Evolutionary conservation across 2,113 vertebrate species (phyloP), one percentile per base, ranked within the genome.

Genomic region (Heterocephalus glaber): DNA sequence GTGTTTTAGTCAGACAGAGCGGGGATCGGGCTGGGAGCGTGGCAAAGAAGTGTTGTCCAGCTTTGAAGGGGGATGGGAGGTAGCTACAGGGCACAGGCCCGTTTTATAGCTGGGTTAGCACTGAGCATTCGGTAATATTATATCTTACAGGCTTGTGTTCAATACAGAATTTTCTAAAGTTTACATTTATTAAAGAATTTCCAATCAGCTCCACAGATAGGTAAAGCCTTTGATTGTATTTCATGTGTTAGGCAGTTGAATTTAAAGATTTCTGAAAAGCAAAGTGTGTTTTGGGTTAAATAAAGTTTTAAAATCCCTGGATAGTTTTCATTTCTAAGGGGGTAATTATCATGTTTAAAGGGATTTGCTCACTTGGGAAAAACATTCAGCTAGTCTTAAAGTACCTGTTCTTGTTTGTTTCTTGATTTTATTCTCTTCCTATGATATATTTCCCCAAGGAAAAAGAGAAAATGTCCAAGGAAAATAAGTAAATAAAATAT

Each of bases 341-440:
- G 44, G n/a, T 94, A 87, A 96, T 96, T 95, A 95, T 1, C 17
- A 1, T 83, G 68, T 82, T 96, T 65, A 81, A 49, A 96, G 93
- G 92, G 80, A 92, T 8, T 52, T 65, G 16, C 24, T 96, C 86
- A 28, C 68, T 85, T 93, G 89, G 83, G 83, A 97, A 93, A 93
- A 95, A 96, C 92, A 93, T 94, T 86, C 65, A 74, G 5, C 70
- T 87, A 70, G 63, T 80, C 74, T 90, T 92, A 44, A 87, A 92
- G 30, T 72, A 44, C 58, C 68, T 90, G 60, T 70, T 20, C 60
- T 95, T 97, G 88, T 95, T 97, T 96, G 58, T 89, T 86, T 95
- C 83, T 89, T 97, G 47, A 41, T 91, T 96, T 93, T 84, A 95
- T 77, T 92, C 47, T 94, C 38, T 8, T 94, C 26, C 58, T 84